These are phyloP conservation scores for Sesamia nonagrioides DNA, from an alignment of 1,140 invertebrate species.

Conservation along the genomic window DNA sequence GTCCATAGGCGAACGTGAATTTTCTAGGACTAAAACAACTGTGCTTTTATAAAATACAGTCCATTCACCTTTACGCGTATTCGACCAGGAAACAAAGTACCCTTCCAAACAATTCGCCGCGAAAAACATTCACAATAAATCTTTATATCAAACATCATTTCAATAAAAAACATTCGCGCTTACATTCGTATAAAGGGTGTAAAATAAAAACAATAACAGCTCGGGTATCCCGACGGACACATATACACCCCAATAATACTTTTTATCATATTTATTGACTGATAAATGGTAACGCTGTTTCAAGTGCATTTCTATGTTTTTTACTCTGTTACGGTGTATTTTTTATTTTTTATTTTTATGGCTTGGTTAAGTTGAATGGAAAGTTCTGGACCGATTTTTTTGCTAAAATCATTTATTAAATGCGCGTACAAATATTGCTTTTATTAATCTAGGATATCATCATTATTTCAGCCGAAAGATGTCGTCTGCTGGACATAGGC, in stretches of 20 bases:
- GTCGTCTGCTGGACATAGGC: too few relatives aligned
- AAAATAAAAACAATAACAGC: slow-evolving; percentile 84
- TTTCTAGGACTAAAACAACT: neutral
- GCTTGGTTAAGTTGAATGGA: too few relatives aligned
- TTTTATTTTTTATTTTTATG: neutral
- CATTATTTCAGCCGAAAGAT: too few relatives aligned
- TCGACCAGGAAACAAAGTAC: neutral
- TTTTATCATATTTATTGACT: slow-evolving; percentile 87
- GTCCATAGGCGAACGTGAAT: too few relatives aligned
- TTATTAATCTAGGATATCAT: too few relatives aligned
- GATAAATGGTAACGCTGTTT: slow-evolving; percentile 80
- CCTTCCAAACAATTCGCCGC: slow-evolving; percentile 15
- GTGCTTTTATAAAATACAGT: neutral
- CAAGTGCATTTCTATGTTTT: slow-evolving; percentile 82
- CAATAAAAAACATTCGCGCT: slow-evolving; percentile 77
- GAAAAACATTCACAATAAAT: slow-evolving; percentile 68
- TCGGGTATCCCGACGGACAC: slow-evolving; percentile 70
- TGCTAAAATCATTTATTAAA: too few relatives aligned
- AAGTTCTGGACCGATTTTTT: too few relatives aligned
- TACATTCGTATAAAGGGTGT: slow-evolving; percentile 74
- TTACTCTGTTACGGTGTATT: slow-evolving; percentile 55
- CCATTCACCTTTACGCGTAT: neutral
- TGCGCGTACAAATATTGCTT: too few relatives aligned
- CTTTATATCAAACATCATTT: slow-evolving; percentile 75
- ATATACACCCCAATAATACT: slow-evolving; percentile 83